Conservation (phyloP, 2,797 vertebrate species). For the Notoglanidium macrostoma region DNA sequence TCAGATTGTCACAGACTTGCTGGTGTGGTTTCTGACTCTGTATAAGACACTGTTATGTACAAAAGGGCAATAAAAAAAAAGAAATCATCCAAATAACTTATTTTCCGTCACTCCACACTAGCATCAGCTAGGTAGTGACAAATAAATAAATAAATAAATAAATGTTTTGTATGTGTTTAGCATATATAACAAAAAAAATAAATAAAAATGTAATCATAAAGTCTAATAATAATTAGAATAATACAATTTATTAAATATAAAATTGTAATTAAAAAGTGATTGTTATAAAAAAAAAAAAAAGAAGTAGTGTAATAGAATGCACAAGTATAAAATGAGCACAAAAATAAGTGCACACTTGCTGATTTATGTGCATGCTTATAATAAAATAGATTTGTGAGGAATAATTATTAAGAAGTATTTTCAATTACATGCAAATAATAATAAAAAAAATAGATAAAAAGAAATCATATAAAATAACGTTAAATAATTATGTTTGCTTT, state of each 20-base stretch:
- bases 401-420: not conserved
- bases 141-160: not conserved
- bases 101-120: not conserved
- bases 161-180: too few relatives aligned
- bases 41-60: not conserved
- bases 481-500: too few relatives aligned
- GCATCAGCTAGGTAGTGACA: not conserved
- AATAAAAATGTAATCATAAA: not conserved
- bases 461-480: too few relatives aligned
- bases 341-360: not conserved
- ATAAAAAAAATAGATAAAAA: not conserved
- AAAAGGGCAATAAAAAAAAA: not conserved
- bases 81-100: not conserved
- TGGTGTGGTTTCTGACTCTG: not conserved
- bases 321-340: not conserved
- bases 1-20: not conserved
- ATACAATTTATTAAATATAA: not conserved
- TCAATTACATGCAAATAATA: not conserved
- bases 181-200: not conserved
- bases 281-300: too few relatives aligned
- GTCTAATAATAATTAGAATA: not conserved
- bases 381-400: not conserved
- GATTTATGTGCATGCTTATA: not conserved
- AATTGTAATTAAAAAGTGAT: not conserved
- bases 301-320: not conserved